Evolutionary conservation across 2,113 vertebrate species (phyloP).

Genomic region (Coryphaenoides rupestris): DNA sequence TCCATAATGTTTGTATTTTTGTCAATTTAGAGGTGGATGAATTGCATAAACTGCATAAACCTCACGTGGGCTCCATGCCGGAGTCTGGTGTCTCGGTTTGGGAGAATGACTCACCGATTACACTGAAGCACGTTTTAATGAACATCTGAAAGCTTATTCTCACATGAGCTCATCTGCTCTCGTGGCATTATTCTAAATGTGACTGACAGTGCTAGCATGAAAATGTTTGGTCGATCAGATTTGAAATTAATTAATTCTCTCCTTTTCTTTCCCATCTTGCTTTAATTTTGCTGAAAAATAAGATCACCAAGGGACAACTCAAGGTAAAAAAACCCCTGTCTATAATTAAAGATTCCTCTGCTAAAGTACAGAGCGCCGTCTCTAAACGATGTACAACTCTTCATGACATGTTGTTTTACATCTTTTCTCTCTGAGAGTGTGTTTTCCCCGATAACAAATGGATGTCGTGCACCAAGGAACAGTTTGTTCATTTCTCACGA

Average conservation of each 20-base stretch:
- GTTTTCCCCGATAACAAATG: conserved; percentile 27
- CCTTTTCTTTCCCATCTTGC: conserved; percentile 22
- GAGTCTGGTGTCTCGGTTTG: too few relatives aligned
- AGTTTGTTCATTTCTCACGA: conserved; percentile 27
- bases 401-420: background rate
- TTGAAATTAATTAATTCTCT: conserved; percentile 38
- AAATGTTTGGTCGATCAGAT: conserved; percentile 33
- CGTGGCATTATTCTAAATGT: conserved; percentile 1
- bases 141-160: too few relatives aligned
- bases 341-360: conserved; percentile 35
- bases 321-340: conserved; percentile 50
- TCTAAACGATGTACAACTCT: background rate
- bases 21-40: too few relatives aligned
- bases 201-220: background rate
- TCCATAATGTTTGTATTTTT: too few relatives aligned
- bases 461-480: conserved; percentile 15
- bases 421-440: conserved; percentile 9
- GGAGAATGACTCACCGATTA: too few relatives aligned
- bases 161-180: background rate
- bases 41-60: too few relatives aligned
- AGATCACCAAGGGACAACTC: conserved; percentile 67
- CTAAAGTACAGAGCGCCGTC: too few relatives aligned
- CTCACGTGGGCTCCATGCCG: too few relatives aligned
- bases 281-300: conserved; percentile 14
- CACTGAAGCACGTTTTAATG: too few relatives aligned